Evolutionary conservation across 1,140 invertebrate genomes (phyloP).

Genomic region (Caenorhabditis latens): DNA sequence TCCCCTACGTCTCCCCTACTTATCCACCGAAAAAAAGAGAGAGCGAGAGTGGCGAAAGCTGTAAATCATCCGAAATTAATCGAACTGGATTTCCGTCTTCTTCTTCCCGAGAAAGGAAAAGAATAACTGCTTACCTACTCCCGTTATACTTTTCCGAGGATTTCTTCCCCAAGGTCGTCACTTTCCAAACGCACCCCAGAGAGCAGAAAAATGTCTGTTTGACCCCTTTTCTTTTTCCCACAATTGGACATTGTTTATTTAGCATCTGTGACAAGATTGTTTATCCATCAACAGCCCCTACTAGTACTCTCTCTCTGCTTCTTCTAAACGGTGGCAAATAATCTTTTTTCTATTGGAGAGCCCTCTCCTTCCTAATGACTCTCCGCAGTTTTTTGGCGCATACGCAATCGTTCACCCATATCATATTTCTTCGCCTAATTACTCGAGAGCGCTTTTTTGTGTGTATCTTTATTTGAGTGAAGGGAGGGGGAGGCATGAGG

Average conservation of each 20-base stretch:
- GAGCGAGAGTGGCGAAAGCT: constrained; percentile 36
- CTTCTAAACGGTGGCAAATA: constrained; percentile 31
- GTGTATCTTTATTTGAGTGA: too few relatives aligned
- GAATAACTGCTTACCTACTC: neutral
- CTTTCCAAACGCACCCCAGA: too few relatives aligned
- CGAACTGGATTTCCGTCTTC: constrained; percentile 43
- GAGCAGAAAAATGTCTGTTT: too few relatives aligned
- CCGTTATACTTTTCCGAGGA: neutral
- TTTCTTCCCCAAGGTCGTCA: neutral
- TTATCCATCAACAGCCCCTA: neutral
- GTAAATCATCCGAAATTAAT: constrained; percentile 54
- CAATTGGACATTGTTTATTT: constrained; percentile 33
- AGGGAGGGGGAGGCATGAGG: too few relatives aligned
- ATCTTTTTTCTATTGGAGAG: neutral
- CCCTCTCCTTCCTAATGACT: neutral
- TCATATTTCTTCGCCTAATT: constrained; percentile 24
- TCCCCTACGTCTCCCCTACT: neutral
- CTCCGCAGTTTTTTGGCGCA: constrained; percentile 3
- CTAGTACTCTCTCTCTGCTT: neutral
- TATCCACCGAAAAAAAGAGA: neutral
- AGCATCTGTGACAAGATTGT: constrained; percentile 40
- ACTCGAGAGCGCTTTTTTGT: constrained; percentile 11
- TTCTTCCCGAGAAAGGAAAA: neutral
- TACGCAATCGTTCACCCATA: constrained; percentile 32
- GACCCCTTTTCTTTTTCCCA: too few relatives aligned